These are phyloP conservation scores for Vespertilio murinus DNA, from an alignment of 2,797 vertebrate genomes.

Conservation along the genomic window DNA sequence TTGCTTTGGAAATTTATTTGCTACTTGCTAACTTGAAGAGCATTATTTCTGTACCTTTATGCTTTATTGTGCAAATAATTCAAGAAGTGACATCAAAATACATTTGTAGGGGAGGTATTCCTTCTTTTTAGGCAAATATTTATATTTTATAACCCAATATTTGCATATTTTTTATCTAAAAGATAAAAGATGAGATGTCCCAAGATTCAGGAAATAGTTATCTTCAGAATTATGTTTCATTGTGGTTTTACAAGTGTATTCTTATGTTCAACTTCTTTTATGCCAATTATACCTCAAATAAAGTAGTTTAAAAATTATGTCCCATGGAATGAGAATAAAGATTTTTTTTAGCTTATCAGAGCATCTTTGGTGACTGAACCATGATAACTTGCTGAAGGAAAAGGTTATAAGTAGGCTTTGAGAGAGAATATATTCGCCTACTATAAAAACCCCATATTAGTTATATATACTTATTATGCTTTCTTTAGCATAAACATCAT, in stretches of 20 bases:
- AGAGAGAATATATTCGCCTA: not conserved
- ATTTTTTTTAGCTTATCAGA: conserved; percentile 24
- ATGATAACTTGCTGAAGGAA: not conserved
- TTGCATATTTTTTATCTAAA: not conserved
- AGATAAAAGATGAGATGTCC: conserved; percentile 4
- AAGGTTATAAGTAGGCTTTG: not conserved
- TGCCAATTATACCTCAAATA: not conserved
- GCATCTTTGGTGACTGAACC: not conserved
- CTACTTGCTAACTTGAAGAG: conserved; percentile 1
- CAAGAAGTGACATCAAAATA: conserved; percentile 3
- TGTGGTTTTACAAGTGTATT: not conserved
- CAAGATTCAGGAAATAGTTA: not conserved
- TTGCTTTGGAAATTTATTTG: conserved; percentile 53
- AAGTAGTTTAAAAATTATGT: conserved; percentile 19
- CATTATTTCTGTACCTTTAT: not conserved
- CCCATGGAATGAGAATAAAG: not conserved
- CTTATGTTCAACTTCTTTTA: not conserved
- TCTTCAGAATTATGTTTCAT: conserved; percentile 40
- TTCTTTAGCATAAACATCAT: not conserved
- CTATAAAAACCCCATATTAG: not conserved
- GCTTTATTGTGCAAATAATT: not conserved
- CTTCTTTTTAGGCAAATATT: conserved; percentile 39
- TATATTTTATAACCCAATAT: conserved; percentile 6
- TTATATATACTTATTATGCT: not conserved
- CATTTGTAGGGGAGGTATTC: not conserved